Percentiles rank a stretch among this genome's conserved stretches.
These are phyloP conservation scores for Drosophila lacicola DNA, from an alignment of 2,888 invertebrate genomes.

Conservation along the genomic window DNA sequence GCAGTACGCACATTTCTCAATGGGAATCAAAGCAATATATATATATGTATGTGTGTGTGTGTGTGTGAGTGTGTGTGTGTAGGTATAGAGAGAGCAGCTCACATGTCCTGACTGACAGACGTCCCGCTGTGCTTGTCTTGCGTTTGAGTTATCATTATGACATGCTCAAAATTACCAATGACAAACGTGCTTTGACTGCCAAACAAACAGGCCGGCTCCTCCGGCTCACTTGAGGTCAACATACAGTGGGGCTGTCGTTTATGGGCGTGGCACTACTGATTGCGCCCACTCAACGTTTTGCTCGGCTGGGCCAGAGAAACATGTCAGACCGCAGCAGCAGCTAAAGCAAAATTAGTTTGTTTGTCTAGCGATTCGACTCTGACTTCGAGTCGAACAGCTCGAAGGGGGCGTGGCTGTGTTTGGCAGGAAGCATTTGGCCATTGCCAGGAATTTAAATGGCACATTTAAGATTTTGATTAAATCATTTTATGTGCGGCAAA, in stretches of 20 bases:
- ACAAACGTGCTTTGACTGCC: conserved; percentile 73
- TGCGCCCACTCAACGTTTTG: conserved; percentile 46
- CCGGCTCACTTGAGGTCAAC: conserved; percentile 37
- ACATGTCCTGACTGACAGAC: conserved; percentile 21
- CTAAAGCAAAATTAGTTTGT: conserved; percentile 69
- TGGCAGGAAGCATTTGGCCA: conserved; percentile 36
- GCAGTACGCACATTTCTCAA: conserved; percentile 44
- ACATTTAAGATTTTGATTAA: conserved; percentile 74
- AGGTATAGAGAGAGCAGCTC: background rate
- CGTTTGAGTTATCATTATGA: conserved; percentile 78
- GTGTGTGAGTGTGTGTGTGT: background rate
- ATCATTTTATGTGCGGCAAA: conserved; percentile 59
- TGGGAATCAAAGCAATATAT: conserved; percentile 4
- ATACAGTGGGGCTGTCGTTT: conserved; percentile 19
- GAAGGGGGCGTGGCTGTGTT: conserved; percentile 4
- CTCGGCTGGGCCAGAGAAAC: conserved; percentile 39
- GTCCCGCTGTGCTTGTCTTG: conserved; percentile 37
- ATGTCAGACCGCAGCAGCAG: conserved; percentile 48
- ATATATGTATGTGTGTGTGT: background rate
- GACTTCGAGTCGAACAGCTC: conserved; percentile 9
- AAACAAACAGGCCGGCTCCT: conserved; percentile 27
- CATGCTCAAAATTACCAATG: conserved; percentile 81
- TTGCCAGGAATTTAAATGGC: conserved; percentile 70
- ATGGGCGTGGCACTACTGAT: conserved; percentile 48
- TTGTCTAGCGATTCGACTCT: conserved; percentile 50